A percentile compares a stretch with the other conserved stretches of the same genome.
These are phyloP conservation scores for Ptychobarbus kaznakovi DNA, from an alignment of 2,797 vertebrate species.

Conservation along the genomic window DNA sequence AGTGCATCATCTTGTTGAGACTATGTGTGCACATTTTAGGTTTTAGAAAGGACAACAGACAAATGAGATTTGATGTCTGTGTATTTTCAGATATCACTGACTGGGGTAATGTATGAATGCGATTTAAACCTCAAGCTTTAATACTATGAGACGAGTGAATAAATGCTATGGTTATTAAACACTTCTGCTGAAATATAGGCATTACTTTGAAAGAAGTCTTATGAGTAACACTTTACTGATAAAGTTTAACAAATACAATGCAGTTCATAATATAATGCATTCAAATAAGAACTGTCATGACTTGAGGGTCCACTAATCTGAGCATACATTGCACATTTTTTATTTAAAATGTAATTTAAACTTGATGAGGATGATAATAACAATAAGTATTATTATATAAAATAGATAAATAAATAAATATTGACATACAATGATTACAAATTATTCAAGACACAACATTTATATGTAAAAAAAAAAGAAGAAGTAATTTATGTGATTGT, in stretches of 20 bases:
- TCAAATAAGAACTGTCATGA: background rate
- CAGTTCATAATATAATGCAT: background rate
- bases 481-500: too few species aligned
- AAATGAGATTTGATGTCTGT: background rate
- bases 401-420: background rate
- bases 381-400: background rate
- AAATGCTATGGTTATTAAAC: background rate
- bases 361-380: background rate
- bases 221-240: background rate
- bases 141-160: background rate
- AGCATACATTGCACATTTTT: background rate
- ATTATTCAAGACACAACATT: background rate
- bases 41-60: background rate
- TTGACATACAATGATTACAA: too few species aligned
- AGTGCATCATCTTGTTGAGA: background rate
- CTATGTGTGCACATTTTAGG: background rate
- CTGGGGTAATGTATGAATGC: background rate
- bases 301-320: background rate
- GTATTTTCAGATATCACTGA: background rate
- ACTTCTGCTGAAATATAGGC: background rate
- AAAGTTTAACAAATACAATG: background rate
- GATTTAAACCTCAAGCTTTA: background rate
- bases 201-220: background rate
- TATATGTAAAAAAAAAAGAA: too few species aligned
- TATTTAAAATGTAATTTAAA: background rate